Percentiles rank a stretch among this genome's conserved stretches.
Conservation (phyloP, 2,888 invertebrate genomes). For the Pseudococcus longispinus region DNA sequence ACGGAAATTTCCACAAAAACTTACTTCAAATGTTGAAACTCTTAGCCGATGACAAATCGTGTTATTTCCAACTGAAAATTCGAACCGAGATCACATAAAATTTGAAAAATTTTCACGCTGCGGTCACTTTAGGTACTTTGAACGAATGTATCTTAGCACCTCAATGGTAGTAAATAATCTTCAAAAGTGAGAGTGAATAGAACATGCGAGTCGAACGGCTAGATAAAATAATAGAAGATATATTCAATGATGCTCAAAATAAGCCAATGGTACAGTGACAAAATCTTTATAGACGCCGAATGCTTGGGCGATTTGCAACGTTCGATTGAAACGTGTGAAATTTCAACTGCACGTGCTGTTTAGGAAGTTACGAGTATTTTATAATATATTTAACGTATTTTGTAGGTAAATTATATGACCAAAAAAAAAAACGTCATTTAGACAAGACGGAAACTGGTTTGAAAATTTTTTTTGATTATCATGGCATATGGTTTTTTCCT, state of each 20-base stretch:
- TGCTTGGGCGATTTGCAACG: not conserved
- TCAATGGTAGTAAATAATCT: conserved; percentile 39
- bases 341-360: not conserved
- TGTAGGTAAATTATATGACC: not conserved
- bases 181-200: conserved; percentile 42
- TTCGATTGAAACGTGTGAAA: not conserved
- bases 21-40: conserved; percentile 29
- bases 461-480: not conserved
- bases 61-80: not conserved
- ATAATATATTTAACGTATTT: not conserved
- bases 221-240: conserved; percentile 40
- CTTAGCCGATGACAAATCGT: not conserved
- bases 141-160: conserved; percentile 39
- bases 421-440: not conserved
- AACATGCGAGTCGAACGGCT: conserved; percentile 22
- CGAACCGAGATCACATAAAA: not conserved
- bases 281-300: not conserved
- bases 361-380: not conserved
- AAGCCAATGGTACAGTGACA: not conserved
- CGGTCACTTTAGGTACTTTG: not conserved
- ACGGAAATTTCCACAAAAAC: not conserved
- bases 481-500: not conserved
- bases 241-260: conserved; percentile 42
- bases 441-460: not conserved
- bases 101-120: conserved; percentile 21